A percentile compares a stretch with the other conserved stretches of the same genome.
phyloP scores from a whole-genome alignment of 2,888 invertebrate genomes.

The Dioctria rufipes region DNA sequence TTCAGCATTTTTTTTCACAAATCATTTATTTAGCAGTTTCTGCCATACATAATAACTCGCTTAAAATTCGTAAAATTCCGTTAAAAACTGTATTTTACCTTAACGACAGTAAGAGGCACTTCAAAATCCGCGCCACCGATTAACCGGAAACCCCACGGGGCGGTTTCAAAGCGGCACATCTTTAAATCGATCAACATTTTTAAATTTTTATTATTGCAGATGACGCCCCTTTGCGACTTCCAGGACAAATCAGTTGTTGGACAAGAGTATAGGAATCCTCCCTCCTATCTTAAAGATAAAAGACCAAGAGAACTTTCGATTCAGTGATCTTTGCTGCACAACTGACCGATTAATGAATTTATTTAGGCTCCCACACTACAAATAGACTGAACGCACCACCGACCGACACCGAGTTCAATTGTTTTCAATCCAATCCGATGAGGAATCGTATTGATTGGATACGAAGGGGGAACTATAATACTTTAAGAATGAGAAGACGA shows the following conservation, averaged over 20 bases:
- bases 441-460: neutral
- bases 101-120: conserved; percentile 81
- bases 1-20: too few species aligned
- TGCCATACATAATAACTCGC: neutral
- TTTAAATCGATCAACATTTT: conserved; percentile 80
- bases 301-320: neutral
- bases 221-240: too few species aligned
- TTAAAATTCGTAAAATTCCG: neutral
- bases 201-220: neutral
- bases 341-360: conserved; percentile 38
- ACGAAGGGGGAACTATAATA: neutral
- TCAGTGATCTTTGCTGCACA: conserved; percentile 21
- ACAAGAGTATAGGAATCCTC: too few species aligned
- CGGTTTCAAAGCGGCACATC: conserved; percentile 76
- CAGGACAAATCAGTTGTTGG: too few species aligned
- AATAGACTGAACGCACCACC: neutral
- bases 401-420: conserved; percentile 3
- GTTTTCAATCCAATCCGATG: conserved; percentile 8
- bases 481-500: neutral
- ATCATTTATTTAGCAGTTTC: neutral
- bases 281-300: too few species aligned
- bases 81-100: conserved; percentile 73
- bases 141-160: conserved; percentile 85
- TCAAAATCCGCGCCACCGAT: conserved; percentile 83
- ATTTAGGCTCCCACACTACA: conserved; percentile 30